Percentiles rank a stretch among this genome's conserved stretches.
phyloP scores from a whole-genome alignment of 2,797 vertebrate species.

The Melanotaenia pygmaea region DNA sequence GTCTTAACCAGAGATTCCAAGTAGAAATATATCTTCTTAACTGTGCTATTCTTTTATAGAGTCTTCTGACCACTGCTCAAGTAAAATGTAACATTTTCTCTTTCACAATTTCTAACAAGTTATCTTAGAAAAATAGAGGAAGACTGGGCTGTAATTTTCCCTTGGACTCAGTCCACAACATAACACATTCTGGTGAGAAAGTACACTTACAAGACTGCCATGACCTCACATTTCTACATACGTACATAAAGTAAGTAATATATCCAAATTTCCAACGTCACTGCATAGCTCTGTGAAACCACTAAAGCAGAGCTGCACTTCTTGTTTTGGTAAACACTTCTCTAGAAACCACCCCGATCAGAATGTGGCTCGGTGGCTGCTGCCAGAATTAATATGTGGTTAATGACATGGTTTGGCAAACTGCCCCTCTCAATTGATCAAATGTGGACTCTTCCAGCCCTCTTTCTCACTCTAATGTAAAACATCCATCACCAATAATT shows the following conservation, averaged over 20 bases:
- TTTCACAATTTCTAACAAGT: conserved; percentile 37
- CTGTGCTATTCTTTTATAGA: neutral
- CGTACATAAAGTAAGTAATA: conserved; percentile 60
- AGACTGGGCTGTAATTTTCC: conserved; percentile 50
- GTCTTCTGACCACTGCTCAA: neutral
- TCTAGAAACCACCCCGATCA: conserved; percentile 79
- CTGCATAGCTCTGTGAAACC: conserved; percentile 73
- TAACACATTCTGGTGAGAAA: conserved; percentile 63
- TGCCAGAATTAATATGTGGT: conserved; percentile 82
- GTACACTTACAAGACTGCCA: conserved; percentile 58
- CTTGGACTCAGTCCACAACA: conserved; percentile 50
- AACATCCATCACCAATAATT: conserved; percentile 73
- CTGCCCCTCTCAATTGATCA: conserved; percentile 76
- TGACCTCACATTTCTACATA: conserved; percentile 69
- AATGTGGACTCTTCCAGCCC: conserved; percentile 71
- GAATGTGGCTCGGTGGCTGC: conserved; percentile 68
- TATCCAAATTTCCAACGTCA: conserved; percentile 75
- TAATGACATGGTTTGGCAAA: conserved; percentile 81
- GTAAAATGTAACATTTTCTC: conserved; percentile 26
- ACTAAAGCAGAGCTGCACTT: conserved; percentile 65
- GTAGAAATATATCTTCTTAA: conserved; percentile 8
- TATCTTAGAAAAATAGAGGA: conserved; percentile 28
- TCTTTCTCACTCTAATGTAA: conserved; percentile 77
- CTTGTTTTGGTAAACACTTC: conserved; percentile 83
- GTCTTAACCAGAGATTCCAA: conserved; percentile 8